Evolutionary conservation across 2,113 vertebrate genomes (phyloP).

Genomic region (Gymnogyps californianus): DNA sequence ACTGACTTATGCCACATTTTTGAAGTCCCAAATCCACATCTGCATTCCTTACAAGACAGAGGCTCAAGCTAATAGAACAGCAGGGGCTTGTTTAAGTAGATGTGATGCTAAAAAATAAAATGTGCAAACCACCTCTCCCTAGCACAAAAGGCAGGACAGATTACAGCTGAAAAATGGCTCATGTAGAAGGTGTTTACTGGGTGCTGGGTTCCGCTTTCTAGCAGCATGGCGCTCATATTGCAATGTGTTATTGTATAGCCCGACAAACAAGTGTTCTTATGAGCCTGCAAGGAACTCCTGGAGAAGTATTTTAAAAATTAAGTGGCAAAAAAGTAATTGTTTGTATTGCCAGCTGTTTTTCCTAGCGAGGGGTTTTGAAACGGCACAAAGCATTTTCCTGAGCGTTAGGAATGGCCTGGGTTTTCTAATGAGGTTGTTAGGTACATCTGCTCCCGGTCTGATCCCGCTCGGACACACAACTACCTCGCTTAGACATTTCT

Average conservation of each 20-base stretch:
- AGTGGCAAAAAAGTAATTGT: neutral
- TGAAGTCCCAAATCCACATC: neutral
- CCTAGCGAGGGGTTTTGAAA: neutral
- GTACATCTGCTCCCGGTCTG: neutral
- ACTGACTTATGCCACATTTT: fast-evolving
- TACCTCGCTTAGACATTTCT: neutral
- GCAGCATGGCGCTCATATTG: neutral
- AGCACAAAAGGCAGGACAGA: neutral
- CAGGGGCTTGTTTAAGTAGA: neutral
- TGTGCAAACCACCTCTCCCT: neutral
- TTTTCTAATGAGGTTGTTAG: neutral
- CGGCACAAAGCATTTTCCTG: neutral
- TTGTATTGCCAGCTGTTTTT: neutral
- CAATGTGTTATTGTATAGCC: neutral
- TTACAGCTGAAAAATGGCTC: neutral
- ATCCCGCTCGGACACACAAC: fast-evolving
- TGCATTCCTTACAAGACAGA: neutral
- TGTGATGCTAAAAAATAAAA: neutral
- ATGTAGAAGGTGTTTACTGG: neutral
- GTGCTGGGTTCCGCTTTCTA: no score
- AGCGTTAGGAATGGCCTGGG: neutral
- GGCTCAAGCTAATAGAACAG: neutral
- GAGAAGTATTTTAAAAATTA: neutral
- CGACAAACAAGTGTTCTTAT: neutral
- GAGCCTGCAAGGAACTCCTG: neutral